Evolutionary conservation across 2,113 vertebrate species (phyloP).

Genomic region (Colistium nudipinnis): DNA sequence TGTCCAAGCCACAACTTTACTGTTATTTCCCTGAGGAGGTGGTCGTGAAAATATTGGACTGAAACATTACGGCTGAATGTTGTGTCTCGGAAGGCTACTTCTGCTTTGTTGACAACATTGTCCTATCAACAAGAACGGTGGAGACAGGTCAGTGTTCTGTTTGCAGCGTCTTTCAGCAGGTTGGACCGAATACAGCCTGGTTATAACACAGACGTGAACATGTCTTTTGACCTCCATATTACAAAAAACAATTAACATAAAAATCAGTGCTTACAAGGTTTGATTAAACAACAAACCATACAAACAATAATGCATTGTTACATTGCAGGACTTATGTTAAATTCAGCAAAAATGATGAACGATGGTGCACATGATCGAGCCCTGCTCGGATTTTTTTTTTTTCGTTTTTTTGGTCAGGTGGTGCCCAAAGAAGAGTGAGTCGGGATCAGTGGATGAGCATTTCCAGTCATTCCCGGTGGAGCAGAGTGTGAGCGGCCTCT

Average conservation of each 20-base stretch:
- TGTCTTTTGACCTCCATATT: slow-evolving; percentile 19
- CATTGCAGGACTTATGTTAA: slow-evolving; percentile 2
- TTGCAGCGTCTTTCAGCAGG: no score
- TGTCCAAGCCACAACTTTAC: no score
- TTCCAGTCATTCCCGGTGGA: slow-evolving; percentile 61
- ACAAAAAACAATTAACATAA: not conserved
- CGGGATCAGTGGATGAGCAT: slow-evolving; percentile 60
- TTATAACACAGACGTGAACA: not conserved
- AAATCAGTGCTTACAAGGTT: not conserved
- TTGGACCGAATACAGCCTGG: no score
- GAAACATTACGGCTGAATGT: no score
- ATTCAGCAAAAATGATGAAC: slow-evolving; percentile 19
- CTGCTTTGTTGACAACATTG: no score
- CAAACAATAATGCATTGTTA: not conserved
- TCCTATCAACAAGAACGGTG: no score
- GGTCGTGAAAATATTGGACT: no score
- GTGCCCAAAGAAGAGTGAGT: slow-evolving; percentile 19
- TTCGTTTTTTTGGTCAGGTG: slow-evolving; percentile 1
- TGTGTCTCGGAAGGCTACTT: no score
- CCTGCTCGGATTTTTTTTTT: slow-evolving; percentile 16
- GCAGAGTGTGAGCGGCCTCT: slow-evolving; percentile 53
- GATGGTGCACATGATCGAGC: slow-evolving; percentile 14
- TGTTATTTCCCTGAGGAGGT: no score
- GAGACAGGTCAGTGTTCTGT: no score
- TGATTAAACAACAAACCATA: no score